Conservation (phyloP, 2,888 invertebrate species). For the Hyalella azteca region DNA sequence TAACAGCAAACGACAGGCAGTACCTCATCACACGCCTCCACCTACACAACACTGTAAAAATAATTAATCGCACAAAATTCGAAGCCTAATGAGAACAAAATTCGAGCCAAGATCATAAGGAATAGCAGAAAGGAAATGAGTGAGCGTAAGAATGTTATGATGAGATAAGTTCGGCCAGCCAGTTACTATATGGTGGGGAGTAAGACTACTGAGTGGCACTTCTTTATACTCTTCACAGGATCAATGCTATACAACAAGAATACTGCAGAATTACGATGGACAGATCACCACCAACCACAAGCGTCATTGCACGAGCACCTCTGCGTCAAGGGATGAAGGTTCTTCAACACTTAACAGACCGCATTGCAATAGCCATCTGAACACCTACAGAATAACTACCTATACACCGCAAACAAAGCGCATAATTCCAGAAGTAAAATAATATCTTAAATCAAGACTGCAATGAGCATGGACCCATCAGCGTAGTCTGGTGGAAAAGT, state of each 20-base stretch:
- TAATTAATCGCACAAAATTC: neutral
- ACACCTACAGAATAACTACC: neutral
- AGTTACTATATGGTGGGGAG: neutral
- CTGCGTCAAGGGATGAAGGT: neutral
- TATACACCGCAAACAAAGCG: neutral
- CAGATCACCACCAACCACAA: conserved; percentile 14
- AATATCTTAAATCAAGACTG: neutral
- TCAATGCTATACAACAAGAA: conserved; percentile 33
- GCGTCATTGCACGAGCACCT: neutral
- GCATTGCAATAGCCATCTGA: too few relatives aligned
- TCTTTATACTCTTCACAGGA: conserved; percentile 32
- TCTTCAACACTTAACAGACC: neutral
- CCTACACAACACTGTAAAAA: neutral
- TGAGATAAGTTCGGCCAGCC: neutral
- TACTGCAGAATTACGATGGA: conserved; percentile 34
- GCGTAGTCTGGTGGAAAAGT: neutral
- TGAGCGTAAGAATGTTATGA: neutral
- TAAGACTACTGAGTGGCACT: conserved; percentile 28
- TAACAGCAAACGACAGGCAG: conserved; percentile 12
- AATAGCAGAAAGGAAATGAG: neutral
- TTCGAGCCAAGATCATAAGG: neutral
- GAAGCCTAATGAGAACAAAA: neutral
- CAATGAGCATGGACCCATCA: neutral
- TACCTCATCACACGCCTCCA: neutral
- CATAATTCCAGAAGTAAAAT: neutral